A percentile compares a stretch with the other conserved stretches of the same genome.
phyloP scores from a whole-genome alignment of 2,797 vertebrate genomes.

The Tachyglossus aculeatus region DNA sequence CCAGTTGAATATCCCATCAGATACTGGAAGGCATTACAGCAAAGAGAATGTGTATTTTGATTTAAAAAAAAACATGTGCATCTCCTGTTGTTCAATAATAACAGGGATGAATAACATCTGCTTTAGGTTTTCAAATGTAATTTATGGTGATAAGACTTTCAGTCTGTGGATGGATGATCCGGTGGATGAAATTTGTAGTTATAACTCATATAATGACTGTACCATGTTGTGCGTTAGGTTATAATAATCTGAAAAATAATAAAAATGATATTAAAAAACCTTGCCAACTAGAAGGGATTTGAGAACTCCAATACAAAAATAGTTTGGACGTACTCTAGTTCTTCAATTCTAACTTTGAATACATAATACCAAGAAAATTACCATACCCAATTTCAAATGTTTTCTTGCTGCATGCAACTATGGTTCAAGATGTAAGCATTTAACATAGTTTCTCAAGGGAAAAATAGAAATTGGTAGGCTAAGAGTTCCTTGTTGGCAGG shows the following conservation, averaged over 20 bases:
- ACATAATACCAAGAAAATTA: neutral
- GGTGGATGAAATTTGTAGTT: constrained; percentile 38
- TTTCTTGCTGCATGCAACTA: no score
- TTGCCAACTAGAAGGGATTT: constrained; percentile 14
- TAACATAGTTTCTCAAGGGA: no score
- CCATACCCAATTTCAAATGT: no score
- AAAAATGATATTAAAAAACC: constrained; percentile 31
- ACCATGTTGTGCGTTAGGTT: constrained; percentile 43
- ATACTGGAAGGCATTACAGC: constrained; percentile 25
- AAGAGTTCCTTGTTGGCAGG: no score
- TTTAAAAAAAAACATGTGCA: constrained; percentile 59
- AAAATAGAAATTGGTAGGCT: no score
- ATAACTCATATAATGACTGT: constrained; percentile 45
- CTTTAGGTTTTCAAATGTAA: constrained; percentile 60
- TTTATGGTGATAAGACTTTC: constrained; percentile 52
- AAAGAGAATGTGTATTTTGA: constrained; percentile 40
- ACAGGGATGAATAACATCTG: constrained; percentile 53
- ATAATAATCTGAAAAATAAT: constrained; percentile 40
- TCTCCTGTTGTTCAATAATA: constrained; percentile 46
- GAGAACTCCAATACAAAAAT: constrained; percentile 5
- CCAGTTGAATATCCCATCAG: constrained; percentile 34
- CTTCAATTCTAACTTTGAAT: neutral
- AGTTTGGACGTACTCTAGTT: neutral
- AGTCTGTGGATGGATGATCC: constrained; percentile 41
- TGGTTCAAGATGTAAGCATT: no score